Conservation (phyloP, 2,797 vertebrate genomes). For the Sylvia borin region DNA sequence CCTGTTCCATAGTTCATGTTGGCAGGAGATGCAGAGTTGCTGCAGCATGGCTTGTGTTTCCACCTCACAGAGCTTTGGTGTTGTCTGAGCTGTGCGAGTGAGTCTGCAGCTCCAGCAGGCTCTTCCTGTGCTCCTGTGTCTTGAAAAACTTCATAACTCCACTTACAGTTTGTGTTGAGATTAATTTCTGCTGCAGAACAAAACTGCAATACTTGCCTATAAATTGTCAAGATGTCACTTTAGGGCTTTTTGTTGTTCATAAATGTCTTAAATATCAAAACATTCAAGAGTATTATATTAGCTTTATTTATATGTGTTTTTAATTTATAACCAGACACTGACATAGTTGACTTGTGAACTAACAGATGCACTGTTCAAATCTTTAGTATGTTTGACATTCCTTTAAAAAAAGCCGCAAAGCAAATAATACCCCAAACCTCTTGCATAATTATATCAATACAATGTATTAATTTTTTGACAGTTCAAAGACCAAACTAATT, state of each 20-base stretch:
- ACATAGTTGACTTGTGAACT: background rate
- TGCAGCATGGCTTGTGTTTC: background rate
- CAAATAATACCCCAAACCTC: background rate
- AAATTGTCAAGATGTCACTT: background rate
- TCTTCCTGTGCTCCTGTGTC: background rate
- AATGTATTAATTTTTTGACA: background rate
- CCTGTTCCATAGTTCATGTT: rapidly evolving
- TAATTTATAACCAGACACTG: background rate
- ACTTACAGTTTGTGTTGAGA: rapidly evolving
- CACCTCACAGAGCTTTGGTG: no score
- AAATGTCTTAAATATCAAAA: background rate
- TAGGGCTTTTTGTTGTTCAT: background rate
- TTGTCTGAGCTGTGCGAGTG: background rate
- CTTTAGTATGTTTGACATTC: background rate
- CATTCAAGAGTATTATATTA: background rate
- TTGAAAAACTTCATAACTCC: background rate
- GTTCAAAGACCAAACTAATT: background rate
- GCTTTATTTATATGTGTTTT: background rate
- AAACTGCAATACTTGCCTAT: background rate
- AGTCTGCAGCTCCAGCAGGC: background rate
- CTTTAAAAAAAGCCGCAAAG: background rate
- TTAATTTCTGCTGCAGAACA: background rate
- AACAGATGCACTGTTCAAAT: background rate
- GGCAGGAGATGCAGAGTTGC: background rate
- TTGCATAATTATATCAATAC: background rate